Conservation (phyloP, 2,113 vertebrate species). For the Cariama cristata region DNA sequence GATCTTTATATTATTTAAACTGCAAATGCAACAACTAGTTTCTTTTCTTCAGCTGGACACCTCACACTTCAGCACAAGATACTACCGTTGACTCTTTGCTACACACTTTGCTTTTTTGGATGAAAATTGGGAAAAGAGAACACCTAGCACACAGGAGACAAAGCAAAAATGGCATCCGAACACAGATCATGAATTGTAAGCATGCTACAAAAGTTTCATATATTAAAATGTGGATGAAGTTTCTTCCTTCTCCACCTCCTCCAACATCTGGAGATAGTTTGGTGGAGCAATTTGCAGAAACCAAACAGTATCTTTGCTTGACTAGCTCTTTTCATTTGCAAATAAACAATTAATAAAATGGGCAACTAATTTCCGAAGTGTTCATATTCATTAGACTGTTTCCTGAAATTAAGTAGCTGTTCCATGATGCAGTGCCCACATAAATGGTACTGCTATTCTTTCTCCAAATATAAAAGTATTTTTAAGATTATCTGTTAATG, state of each 20-base stretch:
- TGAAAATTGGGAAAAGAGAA: constrained; percentile 10
- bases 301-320: constrained; percentile 72
- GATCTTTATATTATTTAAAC: not conserved
- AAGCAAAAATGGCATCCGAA: constrained; percentile 40
- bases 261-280: constrained; percentile 82
- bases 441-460: not conserved
- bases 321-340: constrained; percentile 77
- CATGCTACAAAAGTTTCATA: constrained; percentile 19
- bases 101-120: constrained; percentile 24
- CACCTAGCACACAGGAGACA: constrained; percentile 36
- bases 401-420: constrained; percentile 80
- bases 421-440: constrained; percentile 49
- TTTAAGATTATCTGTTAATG: not conserved
- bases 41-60: not conserved
- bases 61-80: constrained; percentile 18
- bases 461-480: not conserved
- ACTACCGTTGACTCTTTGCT: constrained; percentile 20
- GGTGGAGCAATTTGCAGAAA: constrained; percentile 75
- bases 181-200: constrained; percentile 38
- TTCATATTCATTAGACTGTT: constrained; percentile 79
- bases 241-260: constrained; percentile 40
- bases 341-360: constrained; percentile 84
- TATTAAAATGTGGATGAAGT: constrained; percentile 62
- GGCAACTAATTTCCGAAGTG: constrained; percentile 79
- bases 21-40: not conserved